Base-by-base conservation (phyloP, 2,888 invertebrate genomes). In the Chirona hameri region DNA sequence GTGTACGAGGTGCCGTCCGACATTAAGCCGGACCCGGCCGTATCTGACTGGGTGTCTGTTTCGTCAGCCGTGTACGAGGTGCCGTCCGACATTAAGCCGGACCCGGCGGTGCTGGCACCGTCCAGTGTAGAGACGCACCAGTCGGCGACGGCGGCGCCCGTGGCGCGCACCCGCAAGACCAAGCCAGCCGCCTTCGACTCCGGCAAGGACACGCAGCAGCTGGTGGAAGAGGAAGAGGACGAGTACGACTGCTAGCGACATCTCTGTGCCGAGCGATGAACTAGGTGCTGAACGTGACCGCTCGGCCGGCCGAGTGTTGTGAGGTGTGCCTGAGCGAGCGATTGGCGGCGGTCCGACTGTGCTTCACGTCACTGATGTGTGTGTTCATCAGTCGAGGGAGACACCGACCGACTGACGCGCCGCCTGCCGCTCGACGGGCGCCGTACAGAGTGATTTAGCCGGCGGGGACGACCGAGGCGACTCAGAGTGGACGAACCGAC, bases 181-280 rank as follows among this genome's bases (percentile, higher is more conserved):
- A 95, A 96, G 89, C 96, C 96, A 7, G 92, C 93, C 82, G 90
- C 91, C 83, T 91, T 92, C 83, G 96, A 97, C 89, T 94, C 95
- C 83, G 96, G 95, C 88, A 95, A 94, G 88, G 97, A 97, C 89
- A 97, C 97, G 81, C 95, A 95, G 89, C 93, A 93, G 88, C 91
- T 97, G 86, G 96, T 97, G 86, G 39, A 39, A 39, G 39, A n/a
- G n/a, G n/a, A n/a, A n/a, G n/a, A 88, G 83, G 95, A 96, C 90
- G 93, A 93, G 72, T 87, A 86, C 29, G 87, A 87, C 76, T 86
- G 85, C 84, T 86, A 57, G 65, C 21, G 69, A 27, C 65, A 81
- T 81, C 69, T 81, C 18, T 29, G n/a, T n/a, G 39, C 39, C 18
- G 81, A 21, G 46, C 21, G 9, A 18, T 12, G 76, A 39, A 76